Evolutionary conservation across 2,888 invertebrate genomes (phyloP).

Genomic region (Eupithecia inturbata): DNA sequence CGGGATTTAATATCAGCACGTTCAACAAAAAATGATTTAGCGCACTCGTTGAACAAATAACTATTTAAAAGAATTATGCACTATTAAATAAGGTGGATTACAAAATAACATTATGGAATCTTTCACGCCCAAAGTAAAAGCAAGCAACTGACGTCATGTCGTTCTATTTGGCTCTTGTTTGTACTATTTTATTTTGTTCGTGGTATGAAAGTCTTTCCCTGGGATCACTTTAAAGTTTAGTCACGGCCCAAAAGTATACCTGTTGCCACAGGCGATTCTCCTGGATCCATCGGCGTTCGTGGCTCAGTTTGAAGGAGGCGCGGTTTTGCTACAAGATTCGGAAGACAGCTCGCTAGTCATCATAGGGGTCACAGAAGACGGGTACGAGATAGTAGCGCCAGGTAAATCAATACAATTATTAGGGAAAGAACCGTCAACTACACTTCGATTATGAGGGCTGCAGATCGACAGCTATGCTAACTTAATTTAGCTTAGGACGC

Average conservation of each 20-base stretch:
- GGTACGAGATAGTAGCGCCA: neutral
- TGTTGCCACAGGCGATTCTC: constrained; percentile 56
- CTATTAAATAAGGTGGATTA: neutral
- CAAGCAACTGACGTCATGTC: neutral
- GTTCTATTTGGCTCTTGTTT: neutral
- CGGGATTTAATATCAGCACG: too few species aligned
- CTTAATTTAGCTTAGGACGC: too few species aligned
- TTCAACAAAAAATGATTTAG: too few species aligned
- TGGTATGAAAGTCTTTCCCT: neutral
- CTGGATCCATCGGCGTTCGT: constrained; percentile 62
- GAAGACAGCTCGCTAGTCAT: constrained; percentile 44
- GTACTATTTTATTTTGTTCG: neutral
- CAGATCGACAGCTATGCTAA: too few species aligned
- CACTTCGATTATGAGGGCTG: neutral
- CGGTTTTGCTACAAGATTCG: constrained; percentile 46
- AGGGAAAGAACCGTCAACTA: too few species aligned
- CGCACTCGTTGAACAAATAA: too few species aligned
- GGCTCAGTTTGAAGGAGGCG: constrained; percentile 52
- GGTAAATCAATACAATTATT: neutral
- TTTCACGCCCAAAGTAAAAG: neutral
- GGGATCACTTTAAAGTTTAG: neutral
- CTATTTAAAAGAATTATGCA: neutral
- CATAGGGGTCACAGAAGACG: neutral
- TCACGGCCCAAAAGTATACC: constrained; percentile 1
- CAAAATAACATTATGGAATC: neutral